Base-by-base conservation (phyloP, 2,888 invertebrate genomes). In the Himalopsyche japonica region DNA sequence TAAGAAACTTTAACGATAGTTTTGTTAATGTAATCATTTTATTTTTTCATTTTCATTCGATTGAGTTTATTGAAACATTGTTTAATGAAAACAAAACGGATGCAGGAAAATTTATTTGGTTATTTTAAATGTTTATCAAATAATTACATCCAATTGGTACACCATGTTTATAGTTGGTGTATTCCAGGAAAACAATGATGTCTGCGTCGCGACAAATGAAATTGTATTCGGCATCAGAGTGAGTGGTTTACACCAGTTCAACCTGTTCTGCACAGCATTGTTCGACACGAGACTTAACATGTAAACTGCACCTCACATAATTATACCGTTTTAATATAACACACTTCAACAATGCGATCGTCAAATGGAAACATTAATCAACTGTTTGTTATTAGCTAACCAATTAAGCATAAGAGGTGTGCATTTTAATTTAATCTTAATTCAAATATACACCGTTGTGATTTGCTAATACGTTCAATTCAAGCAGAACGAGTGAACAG, bases 191-290 rank as follows among this genome's bases (percentile, higher is more conserved):
- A 85, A 85, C 85, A 85, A 85, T 83, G 83, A 85, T 81, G 85
- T 85, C 85, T 81, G 79, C 80, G 20, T 79, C 81, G 76, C 79
- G 76, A 83, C 83, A 83, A 85, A 82, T 80, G 85, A 85, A 85
- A 85, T 82, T 82, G 84, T 82, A 82, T 84, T 76, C 82, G 57
- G 47, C 27, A 49, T 15, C 77, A 37, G n/a, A 57, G 57, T 70
- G 80, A 20, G 70, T 70, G 76, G 79, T 82, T 77, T 79, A 82
- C 49, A 77, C 76, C 48, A 48, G 37, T 82, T 57, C 57, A 57
- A 57, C 57, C 57, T 57, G 57, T 24, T 57, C n/a, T 24, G 20
- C n/a, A 27, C 32, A 30, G 18, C 32, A 32, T 34, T 76, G 76
- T 76, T 24, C 24, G 3, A 32, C 30, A 76, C 27, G 34, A 76